These are phyloP conservation scores for Thunnus albacares DNA, from an alignment of 2,797 vertebrate species.

Conservation along the genomic window DNA sequence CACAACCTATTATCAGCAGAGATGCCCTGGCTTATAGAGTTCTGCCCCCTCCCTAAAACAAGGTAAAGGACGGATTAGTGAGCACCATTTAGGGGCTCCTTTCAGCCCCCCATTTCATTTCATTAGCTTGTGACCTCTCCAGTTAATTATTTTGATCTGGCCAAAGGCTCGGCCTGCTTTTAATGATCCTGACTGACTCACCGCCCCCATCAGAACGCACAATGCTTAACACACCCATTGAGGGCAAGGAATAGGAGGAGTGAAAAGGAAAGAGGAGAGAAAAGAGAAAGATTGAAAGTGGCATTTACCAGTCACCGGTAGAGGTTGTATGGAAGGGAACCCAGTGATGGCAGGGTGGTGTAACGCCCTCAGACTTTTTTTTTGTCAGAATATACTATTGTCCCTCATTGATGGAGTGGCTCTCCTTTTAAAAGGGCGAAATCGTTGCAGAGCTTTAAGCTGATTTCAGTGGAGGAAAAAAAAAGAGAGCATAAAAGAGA, in stretches of 20 bases:
- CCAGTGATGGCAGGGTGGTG: constrained; percentile 72
- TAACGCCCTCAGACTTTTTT: constrained; percentile 71
- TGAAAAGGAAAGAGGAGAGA: constrained; percentile 79
- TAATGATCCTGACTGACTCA: constrained; percentile 87
- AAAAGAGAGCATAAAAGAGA: constrained; percentile 48
- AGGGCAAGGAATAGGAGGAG: constrained; percentile 72
- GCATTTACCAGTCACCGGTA: constrained; percentile 83
- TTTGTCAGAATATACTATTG: constrained; percentile 83
- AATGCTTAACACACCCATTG: constrained; percentile 88
- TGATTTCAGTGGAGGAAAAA: constrained; percentile 49
- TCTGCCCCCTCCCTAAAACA: constrained; percentile 81
- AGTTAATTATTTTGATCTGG: constrained; percentile 91
- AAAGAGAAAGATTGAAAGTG: constrained; percentile 83
- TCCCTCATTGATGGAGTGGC: constrained; percentile 81
- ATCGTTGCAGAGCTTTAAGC: constrained; percentile 69
- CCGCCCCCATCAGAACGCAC: constrained; percentile 81
- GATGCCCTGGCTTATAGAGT: constrained; percentile 68
- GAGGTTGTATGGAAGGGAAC: constrained; percentile 70
- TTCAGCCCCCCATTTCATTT: constrained; percentile 86
- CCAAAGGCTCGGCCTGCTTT: constrained; percentile 86
- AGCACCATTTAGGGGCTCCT: constrained; percentile 82
- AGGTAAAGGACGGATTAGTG: constrained; percentile 88
- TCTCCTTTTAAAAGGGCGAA: constrained; percentile 65
- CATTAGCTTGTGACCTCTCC: constrained; percentile 90
- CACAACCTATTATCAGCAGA: constrained; percentile 74